Percentiles rank a stretch among this genome's conserved stretches.
Evolutionary conservation across 2,797 vertebrate species (phyloP).

Genomic region (Labeo calbasu): DNA sequence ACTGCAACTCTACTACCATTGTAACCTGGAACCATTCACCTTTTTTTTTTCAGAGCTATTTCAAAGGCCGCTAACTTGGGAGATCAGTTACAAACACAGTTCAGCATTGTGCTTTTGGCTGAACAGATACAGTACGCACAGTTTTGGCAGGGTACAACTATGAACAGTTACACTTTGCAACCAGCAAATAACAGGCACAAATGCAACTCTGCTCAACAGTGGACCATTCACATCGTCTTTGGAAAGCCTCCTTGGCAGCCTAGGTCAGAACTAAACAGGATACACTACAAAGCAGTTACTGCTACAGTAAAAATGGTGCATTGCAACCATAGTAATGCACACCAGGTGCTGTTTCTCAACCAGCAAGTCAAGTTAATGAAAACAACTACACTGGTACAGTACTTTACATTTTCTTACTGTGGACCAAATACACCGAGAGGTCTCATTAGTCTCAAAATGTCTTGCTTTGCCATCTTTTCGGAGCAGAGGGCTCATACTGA

Average conservation of each 20-base stretch:
- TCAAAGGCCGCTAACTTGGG: background rate
- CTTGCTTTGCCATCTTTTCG: background rate
- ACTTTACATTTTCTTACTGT: constrained; percentile 5
- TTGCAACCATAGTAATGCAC: constrained; percentile 10
- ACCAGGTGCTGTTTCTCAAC: constrained; percentile 40
- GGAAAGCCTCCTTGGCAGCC: background rate
- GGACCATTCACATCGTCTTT: constrained; percentile 32
- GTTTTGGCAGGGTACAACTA: constrained; percentile 39
- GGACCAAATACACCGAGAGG: constrained; percentile 15
- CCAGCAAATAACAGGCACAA: constrained; percentile 50
- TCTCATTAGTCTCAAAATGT: background rate
- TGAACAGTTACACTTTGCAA: constrained; percentile 28
- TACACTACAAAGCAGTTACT: constrained; percentile 31
- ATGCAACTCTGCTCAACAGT: constrained; percentile 9
- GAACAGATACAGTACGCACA: constrained; percentile 33
- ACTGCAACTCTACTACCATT: constrained; percentile 39
- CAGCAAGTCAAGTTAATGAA: constrained; percentile 3
- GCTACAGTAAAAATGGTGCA: background rate
- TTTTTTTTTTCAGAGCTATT: constrained; percentile 38
- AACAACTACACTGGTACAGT: background rate
- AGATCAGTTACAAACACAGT: constrained; percentile 8
- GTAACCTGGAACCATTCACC: constrained; percentile 8
- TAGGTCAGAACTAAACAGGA: constrained; percentile 4
- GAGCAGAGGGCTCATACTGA: background rate
- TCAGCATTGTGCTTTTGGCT: background rate